Evolutionary conservation across 2,113 vertebrate genomes (phyloP), one percentile per base, ranked within the genome.

Genomic region (Oreochromis spilurus): DNA sequence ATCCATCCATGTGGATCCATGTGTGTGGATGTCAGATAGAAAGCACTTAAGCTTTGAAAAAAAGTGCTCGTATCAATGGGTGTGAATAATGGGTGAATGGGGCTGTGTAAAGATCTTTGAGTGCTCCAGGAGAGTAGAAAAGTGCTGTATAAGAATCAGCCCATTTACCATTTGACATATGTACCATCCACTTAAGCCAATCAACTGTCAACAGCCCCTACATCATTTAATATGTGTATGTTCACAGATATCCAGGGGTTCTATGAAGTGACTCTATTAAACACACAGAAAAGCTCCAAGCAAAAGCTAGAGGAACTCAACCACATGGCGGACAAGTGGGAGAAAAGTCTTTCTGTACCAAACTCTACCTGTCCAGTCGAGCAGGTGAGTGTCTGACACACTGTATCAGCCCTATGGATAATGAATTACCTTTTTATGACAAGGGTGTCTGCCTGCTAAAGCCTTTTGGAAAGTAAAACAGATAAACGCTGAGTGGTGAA

Each of bases 241-340:
- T 72, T 75, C 89, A 93, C 93, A 99, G 98, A 99, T 96, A 99
- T 99, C 95, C 98, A 98, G 96, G 98, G 98, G 95, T 98, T 99
- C 96, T 99, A 99, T 95, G 98, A 99, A 91, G 97, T 97, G 82
- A 99, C 98, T 0, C 95, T 99, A 92, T 92, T 98, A 84, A 98
- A 98, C 95, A 97, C 97, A 87, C 97, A 98, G 91, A 98, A 98
- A 95, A 98, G 95, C 93, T 97, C 96, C 91, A 97, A 98, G 78
- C 96, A 98, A 90, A 98, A 98, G 94, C 96, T 97, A 95, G 97
- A 98, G 95, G 98, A 98, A 96, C 95, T 97, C 84, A 97, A 97
- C 92, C 96, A 97, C 95, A 96, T 98, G 92, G 97, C 95, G 5
- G 96, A 98, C 90, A 96, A 97, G 94, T 99, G 97, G 97, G 97